Base-by-base conservation (phyloP, 2,797 vertebrate genomes). In the Diglossa cyanea region DNA sequence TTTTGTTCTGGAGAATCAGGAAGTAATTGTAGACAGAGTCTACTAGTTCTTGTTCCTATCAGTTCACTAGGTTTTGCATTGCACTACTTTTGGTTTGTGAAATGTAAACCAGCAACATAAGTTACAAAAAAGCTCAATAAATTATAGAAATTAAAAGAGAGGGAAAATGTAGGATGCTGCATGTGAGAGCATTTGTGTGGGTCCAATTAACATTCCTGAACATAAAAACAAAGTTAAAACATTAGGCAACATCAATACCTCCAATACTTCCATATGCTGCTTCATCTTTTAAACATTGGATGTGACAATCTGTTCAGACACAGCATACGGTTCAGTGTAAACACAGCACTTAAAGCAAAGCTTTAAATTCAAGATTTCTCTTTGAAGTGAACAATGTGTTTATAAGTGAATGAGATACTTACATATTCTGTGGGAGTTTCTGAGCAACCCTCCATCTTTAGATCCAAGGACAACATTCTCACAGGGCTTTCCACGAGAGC, bases 171-270 rank as follows among this genome's bases (percentile, higher is more conserved):
- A 83, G 28, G 35, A 42, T 40, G 51, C 17, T 81, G 12, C 28
- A 82, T 83, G 15, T 75, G 39, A 90, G 42, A 88, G 62, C 50
- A 23, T 20, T 91, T 91, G 67, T 60, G 62, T 92, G 54, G 45
- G 42, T 86, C 31, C 30, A 91, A 86, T 94, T 95, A 94, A 95
- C 63, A 94, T 97, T 95, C 60, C 76, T 70, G 76, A 96, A 93
- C 30, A 70, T 66, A 82, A 95, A 97, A 93, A 55, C 17, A 21
- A 93, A 94, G 11, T 44, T 92, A 82, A 88, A 91, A 66, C 31
- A 80, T 77, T 86, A 86, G 31, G 58, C 37, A 75, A 83, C 67
- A 75, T 92, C 77, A 94, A 89, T 92, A 77, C 30, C 45, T 82
- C 37, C 66, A 61, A 35, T 71, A 74, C 62, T 18, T 91, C 75